Evolutionary conservation across 2,113 vertebrate species (phyloP), one percentile per base, ranked within the genome.

Genomic region (Zapornia atra): DNA sequence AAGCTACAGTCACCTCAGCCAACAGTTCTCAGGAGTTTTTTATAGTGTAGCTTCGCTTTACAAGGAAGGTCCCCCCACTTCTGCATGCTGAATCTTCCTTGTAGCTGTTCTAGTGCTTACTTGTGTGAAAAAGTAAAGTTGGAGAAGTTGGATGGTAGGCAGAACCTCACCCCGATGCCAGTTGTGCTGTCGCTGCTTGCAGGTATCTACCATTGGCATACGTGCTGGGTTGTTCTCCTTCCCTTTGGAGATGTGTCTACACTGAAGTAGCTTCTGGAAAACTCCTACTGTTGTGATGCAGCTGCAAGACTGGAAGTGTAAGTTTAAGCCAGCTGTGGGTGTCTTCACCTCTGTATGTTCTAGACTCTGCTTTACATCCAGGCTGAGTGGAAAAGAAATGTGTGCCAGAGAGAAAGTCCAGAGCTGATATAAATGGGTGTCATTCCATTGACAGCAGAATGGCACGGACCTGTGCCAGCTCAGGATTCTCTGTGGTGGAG

Each of bases 1-100:
- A 87, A 95, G 85, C 85, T 88, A 5, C 59, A 33, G 63, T 75
- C 90, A 33, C 71, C 71, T 90, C 36, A 96, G 92, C 79, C 92
- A 92, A 33, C 34, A 57, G 31, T 34, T 63, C 50, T 82, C 18
- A 1, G 42, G 79, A 85, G 44, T 91, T 54, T 77, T 82, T 64
- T 36, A 28, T 31, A 29, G 28, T 7, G 18, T 59, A 82, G 40
- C 31, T 63, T 77, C 70, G 44, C 66, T 92, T 83, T 40, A 31
- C 46, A n/a, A 77, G 38, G 48, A 84, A 71, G 44, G 48, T 77
- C 12, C 48, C 18, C 28, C 29, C 25, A 29, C 11, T 81, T 83
- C 28, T 75, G 10, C 1, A 0, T n/a, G 38, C 16, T 1, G 5
- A 57, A 29, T 77, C 50, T 77, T 77, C 63, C 66, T 73, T 57